Base-by-base conservation (phyloP, 2,888 invertebrate genomes). In the Anarsia innoxiella region DNA sequence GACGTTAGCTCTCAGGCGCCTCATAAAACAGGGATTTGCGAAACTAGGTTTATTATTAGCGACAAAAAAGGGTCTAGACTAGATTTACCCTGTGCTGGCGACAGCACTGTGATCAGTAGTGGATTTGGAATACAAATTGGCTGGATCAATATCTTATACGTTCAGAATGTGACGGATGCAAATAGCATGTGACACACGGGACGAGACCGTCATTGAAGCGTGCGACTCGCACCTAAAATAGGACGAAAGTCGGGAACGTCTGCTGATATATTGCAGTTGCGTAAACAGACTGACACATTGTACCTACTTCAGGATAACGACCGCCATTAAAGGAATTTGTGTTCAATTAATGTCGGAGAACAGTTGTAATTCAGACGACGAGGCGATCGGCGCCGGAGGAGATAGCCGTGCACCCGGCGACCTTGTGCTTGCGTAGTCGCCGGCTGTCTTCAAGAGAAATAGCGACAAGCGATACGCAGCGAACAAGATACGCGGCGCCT, bases 381-480 rank as follows among this genome's bases (percentile, higher is more conserved):
- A 50, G 45, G 53, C 26, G 46, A 54, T 48, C 53, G 69, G 67
- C 70, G 66, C 68, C 69, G 59, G 53, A 42, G 55, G 46, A 63
- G 77, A 79, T 79, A 78, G 63, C 59, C 54, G 59, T 56, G 75
- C 73, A 72, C 76, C 74, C 77, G 62, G 56, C 68, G 78, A 78
- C 79, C 79, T 80, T 80, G 80, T 65, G 67, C 64, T 49, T 63
- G 71, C 78, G 76, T 65, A 53, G 53, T n/a, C 48, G 61, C 51
- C 60, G 47, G 42, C 44, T 43, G 49, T 48, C 51, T 53, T 54
- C 50, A 52, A 56, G 53, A 51, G 58, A 52, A 60, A 63, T 51
- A 58, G 32, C 53, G 61, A 56, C 60, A 57, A 50, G 59, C 57
- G 62, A 66, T 67, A 66, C 56, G 56, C 59, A 47, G 62, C 66